These are phyloP conservation scores for Heterotilapia buettikoferi DNA, from an alignment of 2,113 vertebrate genomes.

Conservation along the genomic window DNA sequence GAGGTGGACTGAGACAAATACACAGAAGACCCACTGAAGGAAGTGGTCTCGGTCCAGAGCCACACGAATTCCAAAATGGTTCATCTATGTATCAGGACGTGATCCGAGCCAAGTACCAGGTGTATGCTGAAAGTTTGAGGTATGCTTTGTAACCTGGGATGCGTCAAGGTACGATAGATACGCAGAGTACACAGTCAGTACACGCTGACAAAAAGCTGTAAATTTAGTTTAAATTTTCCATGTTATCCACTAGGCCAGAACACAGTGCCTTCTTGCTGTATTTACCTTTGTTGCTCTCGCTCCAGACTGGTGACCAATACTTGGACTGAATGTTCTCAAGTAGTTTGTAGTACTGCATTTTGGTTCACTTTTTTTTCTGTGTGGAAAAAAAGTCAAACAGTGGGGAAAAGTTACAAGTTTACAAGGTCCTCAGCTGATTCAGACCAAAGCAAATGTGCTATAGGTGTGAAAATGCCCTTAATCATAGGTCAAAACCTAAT, in stretches of 20 bases:
- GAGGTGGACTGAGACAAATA: neutral
- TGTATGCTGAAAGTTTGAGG: neutral
- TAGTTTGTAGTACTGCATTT: neutral
- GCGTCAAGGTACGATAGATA: neutral
- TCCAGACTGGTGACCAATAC: neutral
- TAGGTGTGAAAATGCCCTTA: neutral
- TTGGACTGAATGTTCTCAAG: neutral
- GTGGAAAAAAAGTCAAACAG: neutral
- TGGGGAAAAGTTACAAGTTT: neutral
- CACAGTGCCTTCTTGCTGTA: fast-evolving
- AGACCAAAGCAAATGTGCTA: neutral
- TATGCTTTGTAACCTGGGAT: neutral
- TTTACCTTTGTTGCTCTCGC: fast-evolving
- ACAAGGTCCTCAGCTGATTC: neutral
- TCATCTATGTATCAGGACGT: neutral
- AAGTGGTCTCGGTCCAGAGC: neutral
- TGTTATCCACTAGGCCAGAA: neutral
- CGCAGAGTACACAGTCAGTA: neutral
- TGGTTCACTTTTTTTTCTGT: neutral
- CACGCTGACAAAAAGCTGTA: neutral
- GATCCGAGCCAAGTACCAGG: neutral
- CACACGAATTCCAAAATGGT: neutral
- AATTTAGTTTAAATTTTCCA: neutral
- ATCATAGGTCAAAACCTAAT: neutral
- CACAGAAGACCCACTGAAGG: neutral